Conservation (phyloP, 2,797 vertebrate species). For the Tamandua tetradactyla region DNA sequence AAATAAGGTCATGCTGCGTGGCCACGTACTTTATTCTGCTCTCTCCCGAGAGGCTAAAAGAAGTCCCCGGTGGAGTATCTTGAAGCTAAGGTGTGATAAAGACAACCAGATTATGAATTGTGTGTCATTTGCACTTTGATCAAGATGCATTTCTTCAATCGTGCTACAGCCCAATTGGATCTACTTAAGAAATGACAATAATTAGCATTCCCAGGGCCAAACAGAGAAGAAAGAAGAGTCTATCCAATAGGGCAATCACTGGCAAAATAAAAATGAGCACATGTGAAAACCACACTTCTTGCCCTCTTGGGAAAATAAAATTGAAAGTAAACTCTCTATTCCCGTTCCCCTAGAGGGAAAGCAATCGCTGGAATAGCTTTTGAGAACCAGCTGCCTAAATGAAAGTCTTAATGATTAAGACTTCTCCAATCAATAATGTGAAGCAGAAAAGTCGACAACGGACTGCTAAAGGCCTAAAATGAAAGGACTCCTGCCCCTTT, state of each 20-base stretch:
- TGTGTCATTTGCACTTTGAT: not conserved
- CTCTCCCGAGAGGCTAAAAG: not conserved
- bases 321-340: not conserved
- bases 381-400: not conserved
- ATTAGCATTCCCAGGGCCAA: not conserved
- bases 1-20: not conserved
- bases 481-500: not conserved
- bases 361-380: not conserved
- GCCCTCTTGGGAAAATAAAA: not conserved
- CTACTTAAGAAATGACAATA: not conserved
- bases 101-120: not conserved
- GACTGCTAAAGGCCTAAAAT: not conserved
- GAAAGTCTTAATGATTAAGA: conserved; percentile 32
- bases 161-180: not conserved
- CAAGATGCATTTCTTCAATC: not conserved
- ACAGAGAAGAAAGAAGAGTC: not conserved
- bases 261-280: not conserved
- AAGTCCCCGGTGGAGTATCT: not conserved
- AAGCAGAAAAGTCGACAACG: not conserved
- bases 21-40: not conserved
- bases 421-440: not conserved
- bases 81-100: not conserved
- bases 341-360: not conserved
- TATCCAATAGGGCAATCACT: not conserved
- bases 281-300: not conserved